These are phyloP conservation scores for Eledona agricola DNA, from an alignment of 2,888 invertebrate species.

Conservation along the genomic window DNA sequence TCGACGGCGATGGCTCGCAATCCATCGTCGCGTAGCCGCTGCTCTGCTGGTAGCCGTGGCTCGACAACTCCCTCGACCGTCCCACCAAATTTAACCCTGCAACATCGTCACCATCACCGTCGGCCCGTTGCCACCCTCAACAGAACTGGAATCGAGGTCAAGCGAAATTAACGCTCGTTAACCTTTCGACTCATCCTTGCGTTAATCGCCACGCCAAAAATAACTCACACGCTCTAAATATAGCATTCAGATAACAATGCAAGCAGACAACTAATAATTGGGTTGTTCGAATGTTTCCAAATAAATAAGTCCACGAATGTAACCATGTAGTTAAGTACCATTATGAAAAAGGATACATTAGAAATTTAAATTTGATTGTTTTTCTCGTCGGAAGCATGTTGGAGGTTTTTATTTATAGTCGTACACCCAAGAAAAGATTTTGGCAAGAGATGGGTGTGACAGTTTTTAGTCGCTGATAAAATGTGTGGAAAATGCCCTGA, in stretches of 20 bases:
- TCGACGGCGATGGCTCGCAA: slow-evolving; percentile 74
- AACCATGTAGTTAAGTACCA: too few species aligned
- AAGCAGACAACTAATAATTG: too few species aligned
- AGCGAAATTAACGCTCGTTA: slow-evolving; percentile 15
- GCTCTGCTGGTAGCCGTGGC: slow-evolving; percentile 51
- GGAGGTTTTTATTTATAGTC: too few species aligned
- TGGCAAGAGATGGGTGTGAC: too few species aligned
- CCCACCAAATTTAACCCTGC: slow-evolving; percentile 63
- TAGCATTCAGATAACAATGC: slow-evolving; percentile 21
- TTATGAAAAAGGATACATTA: too few species aligned
- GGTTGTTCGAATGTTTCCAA: too few species aligned
- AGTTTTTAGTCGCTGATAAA: too few species aligned
- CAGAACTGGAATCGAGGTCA: slow-evolving; percentile 15
- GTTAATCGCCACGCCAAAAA: slow-evolving; percentile 19
- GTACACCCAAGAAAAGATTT: too few species aligned
- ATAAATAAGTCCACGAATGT: too few species aligned
- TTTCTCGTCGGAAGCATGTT: too few species aligned
- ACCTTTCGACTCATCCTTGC: slow-evolving; percentile 19
- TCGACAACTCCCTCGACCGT: slow-evolving; percentile 59
- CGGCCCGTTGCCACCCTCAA: not conserved
- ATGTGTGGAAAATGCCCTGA: too few species aligned
- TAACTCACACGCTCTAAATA: slow-evolving; percentile 16
- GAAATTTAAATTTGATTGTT: too few species aligned
- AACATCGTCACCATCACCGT: slow-evolving; percentile 37
- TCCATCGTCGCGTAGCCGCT: slow-evolving; percentile 71